Conservation (phyloP, 2,888 invertebrate species). For the Ophraella communa region DNA sequence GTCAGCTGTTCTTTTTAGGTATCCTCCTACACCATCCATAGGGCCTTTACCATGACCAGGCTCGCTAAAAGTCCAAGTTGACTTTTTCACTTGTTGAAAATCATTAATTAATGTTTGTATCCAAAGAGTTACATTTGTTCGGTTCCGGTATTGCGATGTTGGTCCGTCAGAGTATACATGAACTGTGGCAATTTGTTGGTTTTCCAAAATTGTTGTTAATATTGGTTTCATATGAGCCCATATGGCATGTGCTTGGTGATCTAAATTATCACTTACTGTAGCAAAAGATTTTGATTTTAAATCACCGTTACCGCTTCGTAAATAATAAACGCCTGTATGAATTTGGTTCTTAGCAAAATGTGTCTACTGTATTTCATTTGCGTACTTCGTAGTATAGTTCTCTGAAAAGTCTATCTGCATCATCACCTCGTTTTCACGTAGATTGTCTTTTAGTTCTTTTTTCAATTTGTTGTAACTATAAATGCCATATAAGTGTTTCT, state of each 20-base stretch:
- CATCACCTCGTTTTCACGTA: constrained; percentile 1
- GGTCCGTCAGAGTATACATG: constrained; percentile 22
- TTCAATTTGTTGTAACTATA: constrained; percentile 8
- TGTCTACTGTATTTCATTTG: constrained; percentile 12
- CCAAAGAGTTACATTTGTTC: constrained; percentile 16
- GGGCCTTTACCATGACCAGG: constrained; percentile 54
- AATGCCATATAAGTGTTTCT: constrained; percentile 19
- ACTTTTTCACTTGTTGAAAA: constrained; percentile 6
- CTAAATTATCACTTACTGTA: constrained; percentile 22
- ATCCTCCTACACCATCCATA: constrained; percentile 53
- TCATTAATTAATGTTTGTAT: constrained; percentile 17
- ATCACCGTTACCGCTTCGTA: not conserved
- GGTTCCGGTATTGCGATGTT: constrained; percentile 8
- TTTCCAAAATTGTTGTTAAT: constrained; percentile 15
- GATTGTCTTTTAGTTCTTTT: constrained; percentile 14
- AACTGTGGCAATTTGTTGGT: constrained; percentile 12
- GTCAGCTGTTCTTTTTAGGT: constrained; percentile 51
- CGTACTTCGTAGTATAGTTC: constrained; percentile 12
- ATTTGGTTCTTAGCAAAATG: constrained; percentile 17
- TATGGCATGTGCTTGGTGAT: constrained; percentile 18
- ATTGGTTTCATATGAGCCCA: constrained; percentile 20
- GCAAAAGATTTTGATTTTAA: constrained; percentile 20
- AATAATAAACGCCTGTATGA: constrained; percentile 15
- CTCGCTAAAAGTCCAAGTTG: constrained; percentile 51
- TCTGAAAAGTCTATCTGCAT: constrained; percentile 19